These are phyloP conservation scores for Lasioglossum zephyrum DNA, from an alignment of 2,888 invertebrate genomes.

Conservation along the genomic window DNA sequence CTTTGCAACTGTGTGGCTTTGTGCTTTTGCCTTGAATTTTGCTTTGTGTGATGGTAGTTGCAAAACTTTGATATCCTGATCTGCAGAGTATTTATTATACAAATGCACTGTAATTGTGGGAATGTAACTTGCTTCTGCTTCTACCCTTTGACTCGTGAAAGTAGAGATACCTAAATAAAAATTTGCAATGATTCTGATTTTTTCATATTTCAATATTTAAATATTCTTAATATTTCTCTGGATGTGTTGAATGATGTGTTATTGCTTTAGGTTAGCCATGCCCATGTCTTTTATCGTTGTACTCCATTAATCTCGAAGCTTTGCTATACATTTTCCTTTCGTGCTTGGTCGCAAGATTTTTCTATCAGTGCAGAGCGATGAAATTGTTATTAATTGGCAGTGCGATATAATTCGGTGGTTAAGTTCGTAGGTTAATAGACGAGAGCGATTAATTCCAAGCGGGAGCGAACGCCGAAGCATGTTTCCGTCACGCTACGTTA, in stretches of 20 bases:
- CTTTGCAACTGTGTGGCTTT: neutral
- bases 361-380: neutral
- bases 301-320: neutral
- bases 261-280: neutral
- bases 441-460: neutral
- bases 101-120: neutral
- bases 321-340: neutral
- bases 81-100: neutral
- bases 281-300: neutral
- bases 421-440: slow-evolving; percentile 1
- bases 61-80: neutral
- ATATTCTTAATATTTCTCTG: neutral
- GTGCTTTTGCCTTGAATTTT: neutral
- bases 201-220: no score
- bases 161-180: no score
- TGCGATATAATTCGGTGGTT: neutral
- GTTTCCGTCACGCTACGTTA: slow-evolving; percentile 15
- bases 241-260: neutral
- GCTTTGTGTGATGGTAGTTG: neutral
- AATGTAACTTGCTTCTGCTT: no score
- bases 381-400: neutral
- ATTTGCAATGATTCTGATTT: no score
- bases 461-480: neutral
- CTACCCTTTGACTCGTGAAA: no score
- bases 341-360: neutral